Conservation (phyloP, 2,113 vertebrate genomes). For the Lota lota region DNA sequence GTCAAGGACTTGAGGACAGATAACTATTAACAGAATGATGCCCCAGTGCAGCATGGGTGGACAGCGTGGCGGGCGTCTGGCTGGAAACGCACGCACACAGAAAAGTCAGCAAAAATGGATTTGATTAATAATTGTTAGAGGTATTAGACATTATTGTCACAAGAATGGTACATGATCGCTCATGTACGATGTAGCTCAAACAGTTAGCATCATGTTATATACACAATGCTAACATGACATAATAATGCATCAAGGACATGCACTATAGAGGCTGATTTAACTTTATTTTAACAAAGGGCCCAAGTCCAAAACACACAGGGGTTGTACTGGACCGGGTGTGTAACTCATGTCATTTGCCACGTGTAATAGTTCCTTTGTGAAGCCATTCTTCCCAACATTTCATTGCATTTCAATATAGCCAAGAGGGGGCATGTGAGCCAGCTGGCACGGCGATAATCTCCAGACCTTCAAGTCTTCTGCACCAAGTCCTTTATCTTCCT, state of each 20-base stretch:
- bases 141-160: neutral
- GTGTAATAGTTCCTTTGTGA: slow-evolving; percentile 52
- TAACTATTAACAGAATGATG: slow-evolving; percentile 92
- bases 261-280: too few species aligned
- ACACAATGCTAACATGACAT: too few species aligned
- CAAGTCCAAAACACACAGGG: too few species aligned
- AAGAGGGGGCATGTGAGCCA: slow-evolving; percentile 60
- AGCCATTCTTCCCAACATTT: slow-evolving; percentile 52
- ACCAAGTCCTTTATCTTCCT: slow-evolving; percentile 9
- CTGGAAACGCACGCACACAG: too few species aligned
- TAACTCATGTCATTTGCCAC: slow-evolving; percentile 34
- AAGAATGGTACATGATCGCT: neutral
- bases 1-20: slow-evolving; percentile 97
- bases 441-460: slow-evolving; percentile 71
- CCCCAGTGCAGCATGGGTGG: too few species aligned
- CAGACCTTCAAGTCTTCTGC: slow-evolving; percentile 67
- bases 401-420: slow-evolving; percentile 72
- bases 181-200: too few species aligned
- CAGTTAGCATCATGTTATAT: too few species aligned
- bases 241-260: too few species aligned
- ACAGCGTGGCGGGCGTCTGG: too few species aligned
- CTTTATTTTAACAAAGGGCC: too few species aligned
- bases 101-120: too few species aligned
- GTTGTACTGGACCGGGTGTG: too few species aligned
- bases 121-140: neutral